Percentiles rank a stretch among this genome's conserved stretches.
phyloP scores from a whole-genome alignment of 2,113 vertebrate genomes.

The Leucopsar rothschildi region DNA sequence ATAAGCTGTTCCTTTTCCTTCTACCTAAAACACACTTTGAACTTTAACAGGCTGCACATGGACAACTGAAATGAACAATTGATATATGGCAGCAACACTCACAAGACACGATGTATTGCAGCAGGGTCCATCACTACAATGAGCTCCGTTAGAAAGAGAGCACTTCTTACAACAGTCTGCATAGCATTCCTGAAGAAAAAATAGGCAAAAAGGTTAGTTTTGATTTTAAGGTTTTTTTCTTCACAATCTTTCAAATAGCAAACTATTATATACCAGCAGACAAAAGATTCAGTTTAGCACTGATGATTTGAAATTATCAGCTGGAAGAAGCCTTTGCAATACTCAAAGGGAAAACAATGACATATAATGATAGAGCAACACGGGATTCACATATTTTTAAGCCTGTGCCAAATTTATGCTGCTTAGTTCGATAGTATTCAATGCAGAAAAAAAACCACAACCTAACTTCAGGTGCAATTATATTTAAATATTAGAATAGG shows the following conservation, averaged over 20 bases:
- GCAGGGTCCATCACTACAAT: conserved; percentile 95
- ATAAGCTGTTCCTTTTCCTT: not conserved
- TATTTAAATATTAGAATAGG: not conserved
- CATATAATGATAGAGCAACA: not conserved
- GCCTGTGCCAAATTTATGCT: not conserved
- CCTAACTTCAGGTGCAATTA: not conserved
- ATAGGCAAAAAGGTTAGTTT: not conserved
- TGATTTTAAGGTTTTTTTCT: not conserved
- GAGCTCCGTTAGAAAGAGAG: conserved; percentile 93
- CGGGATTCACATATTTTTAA: not conserved
- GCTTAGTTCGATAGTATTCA: not conserved
- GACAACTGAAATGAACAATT: not conserved
- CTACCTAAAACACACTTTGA: not conserved
- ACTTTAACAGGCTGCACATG: not conserved
- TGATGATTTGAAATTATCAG: not conserved
- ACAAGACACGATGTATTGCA: conserved; percentile 92
- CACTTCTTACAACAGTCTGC: conserved; percentile 97
- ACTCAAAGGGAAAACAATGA: not conserved
- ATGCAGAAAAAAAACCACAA: not conserved
- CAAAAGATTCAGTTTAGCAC: not conserved
- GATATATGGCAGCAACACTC: conserved; percentile 30
- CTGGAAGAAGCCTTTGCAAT: not conserved
- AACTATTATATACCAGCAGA: not conserved
- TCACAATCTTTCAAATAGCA: not conserved
- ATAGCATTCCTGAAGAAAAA: conserved; percentile 86